Base-by-base conservation (phyloP, 2,888 invertebrate species). In the Cheilosia grossa region DNA sequence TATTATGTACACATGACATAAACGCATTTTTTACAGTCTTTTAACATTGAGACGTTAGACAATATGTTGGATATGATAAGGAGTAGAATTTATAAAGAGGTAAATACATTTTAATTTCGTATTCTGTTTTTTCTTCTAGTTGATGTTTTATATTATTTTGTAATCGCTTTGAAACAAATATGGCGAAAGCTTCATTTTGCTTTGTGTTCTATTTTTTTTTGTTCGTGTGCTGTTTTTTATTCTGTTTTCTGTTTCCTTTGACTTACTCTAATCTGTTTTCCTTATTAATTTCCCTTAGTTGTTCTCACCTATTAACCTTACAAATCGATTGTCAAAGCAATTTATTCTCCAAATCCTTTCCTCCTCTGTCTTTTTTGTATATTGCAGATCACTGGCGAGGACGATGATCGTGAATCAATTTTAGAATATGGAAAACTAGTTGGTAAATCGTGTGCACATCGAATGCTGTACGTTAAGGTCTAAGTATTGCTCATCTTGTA, bases 351-450 rank as follows among this genome's bases (percentile, higher is more conserved):
- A 37, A 58, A 21, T 44, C 24, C 44, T 69, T 77, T 54, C 30
- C 51, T 54, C 24, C 15, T 53, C 19, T 79, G 17, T 63, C 21
- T 47, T 58, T 63, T 75, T 58, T 53, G 13, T 56, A 59, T 47
- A 27, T 89, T 89, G 40, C 75, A 92, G 91, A 69, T 88, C 2
- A 82, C 82, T 33, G 88, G 88, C 40, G 86, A 87, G 5, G 78
- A 78, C 21, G 85, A 69, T 51, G 89, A 89, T 59, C 88, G 88
- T 3, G 88, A 89, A 40, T 81, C 79, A 40, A 89, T 92, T 79
- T 44, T 91, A 47, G 91, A 92, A 82, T 92, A 92, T 75, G 88
- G 91, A 56, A 87, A 89, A 73, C 87, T 92, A 44, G 91, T 91
- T 24, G 92, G 92, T 7, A 91, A 89, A 85, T 86, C 87, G 3